Conservation (phyloP, 2,888 invertebrate genomes). For the Spodoptera littoralis region DNA sequence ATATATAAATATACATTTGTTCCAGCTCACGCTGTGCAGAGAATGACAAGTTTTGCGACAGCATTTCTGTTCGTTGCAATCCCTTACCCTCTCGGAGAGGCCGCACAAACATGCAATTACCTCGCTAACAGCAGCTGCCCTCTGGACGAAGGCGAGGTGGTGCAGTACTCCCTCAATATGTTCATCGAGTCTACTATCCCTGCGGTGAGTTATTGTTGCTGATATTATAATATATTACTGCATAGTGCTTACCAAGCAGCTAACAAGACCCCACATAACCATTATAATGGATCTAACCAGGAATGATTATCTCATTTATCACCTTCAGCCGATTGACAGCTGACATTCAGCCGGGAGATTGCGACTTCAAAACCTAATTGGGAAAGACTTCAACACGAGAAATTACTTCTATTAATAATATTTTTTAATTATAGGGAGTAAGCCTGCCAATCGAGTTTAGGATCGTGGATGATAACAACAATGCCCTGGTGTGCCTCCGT, state of each 20-base stretch:
- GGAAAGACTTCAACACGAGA: too few species aligned
- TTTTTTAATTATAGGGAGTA: conserved; percentile 49
- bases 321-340: too few species aligned
- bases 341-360: too few species aligned
- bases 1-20: conserved; percentile 4
- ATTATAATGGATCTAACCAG: too few species aligned
- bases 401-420: too few species aligned
- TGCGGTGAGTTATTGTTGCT: conserved; percentile 56
- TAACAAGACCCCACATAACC: too few species aligned
- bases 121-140: conserved; percentile 65
- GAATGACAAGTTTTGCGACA: conserved; percentile 64
- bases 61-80: conserved; percentile 51
- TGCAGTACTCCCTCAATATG: conserved; percentile 58
- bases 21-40: conserved; percentile 59
- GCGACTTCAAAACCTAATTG: too few species aligned
- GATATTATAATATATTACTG: neutral
- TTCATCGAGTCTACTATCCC: conserved; percentile 60
- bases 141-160: conserved; percentile 19
- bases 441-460: conserved; percentile 61
- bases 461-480: conserved; percentile 53
- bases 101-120: conserved; percentile 66
- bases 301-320: too few species aligned
- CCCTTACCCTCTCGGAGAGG: conserved; percentile 49
- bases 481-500: conserved; percentile 55
- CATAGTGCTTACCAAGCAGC: too few species aligned